Evolutionary conservation across 2,888 invertebrate species (phyloP).

Genomic region (Mythimna vitellina): DNA sequence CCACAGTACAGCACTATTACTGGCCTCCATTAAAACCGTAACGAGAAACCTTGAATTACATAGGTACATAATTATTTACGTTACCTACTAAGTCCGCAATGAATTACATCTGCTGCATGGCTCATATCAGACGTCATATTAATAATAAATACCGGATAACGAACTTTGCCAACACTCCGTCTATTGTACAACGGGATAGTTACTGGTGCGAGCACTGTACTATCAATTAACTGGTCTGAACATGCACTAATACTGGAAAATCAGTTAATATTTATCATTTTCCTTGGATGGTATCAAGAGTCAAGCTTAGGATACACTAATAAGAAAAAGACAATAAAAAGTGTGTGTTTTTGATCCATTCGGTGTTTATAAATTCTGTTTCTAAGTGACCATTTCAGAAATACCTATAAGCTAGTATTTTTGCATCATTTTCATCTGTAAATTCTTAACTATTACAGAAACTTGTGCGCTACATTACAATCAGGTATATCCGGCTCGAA

Average conservation of each 20-base stretch:
- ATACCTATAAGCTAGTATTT: too few species aligned
- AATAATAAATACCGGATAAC: conserved; percentile 61
- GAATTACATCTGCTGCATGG: conserved; percentile 49
- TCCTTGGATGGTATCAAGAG: not conserved
- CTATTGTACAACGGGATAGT: conserved; percentile 34
- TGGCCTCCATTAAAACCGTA: conserved; percentile 9
- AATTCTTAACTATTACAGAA: too few species aligned
- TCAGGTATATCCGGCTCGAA: conserved; percentile 19
- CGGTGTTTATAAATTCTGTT: not conserved
- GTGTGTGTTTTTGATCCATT: too few species aligned
- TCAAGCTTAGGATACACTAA: conserved; percentile 14
- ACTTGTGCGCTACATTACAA: too few species aligned
- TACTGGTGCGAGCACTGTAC: conserved; percentile 27
- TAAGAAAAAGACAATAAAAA: too few species aligned
- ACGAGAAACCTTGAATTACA: conserved; percentile 41
- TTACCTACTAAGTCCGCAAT: conserved; percentile 46
- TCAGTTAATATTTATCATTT: conserved; percentile 48
- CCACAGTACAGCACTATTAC: not conserved
- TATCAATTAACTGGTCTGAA: conserved; percentile 23
- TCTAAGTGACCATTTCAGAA: too few species aligned
- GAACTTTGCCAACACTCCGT: conserved; percentile 51
- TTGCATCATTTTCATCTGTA: too few species aligned
- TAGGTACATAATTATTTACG: conserved; percentile 45
- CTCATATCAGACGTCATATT: conserved; percentile 54
- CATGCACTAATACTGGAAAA: conserved; percentile 33